Conservation (phyloP, 1,140 invertebrate genomes). For the Aphidius ervi region DNA sequence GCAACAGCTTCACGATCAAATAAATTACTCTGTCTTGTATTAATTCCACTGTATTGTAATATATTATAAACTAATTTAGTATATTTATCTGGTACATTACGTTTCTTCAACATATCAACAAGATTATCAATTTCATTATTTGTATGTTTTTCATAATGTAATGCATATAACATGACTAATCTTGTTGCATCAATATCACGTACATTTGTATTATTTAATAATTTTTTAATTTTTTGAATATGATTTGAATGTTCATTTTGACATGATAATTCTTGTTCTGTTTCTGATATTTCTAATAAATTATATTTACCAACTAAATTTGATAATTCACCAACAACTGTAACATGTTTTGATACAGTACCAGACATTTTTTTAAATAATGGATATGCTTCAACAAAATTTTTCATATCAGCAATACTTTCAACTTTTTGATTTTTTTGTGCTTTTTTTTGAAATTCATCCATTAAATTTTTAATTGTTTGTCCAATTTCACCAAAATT, state of each 20-base stretch:
- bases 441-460: conserved; percentile 94
- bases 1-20: conserved; percentile 84
- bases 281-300: conserved; percentile 89
- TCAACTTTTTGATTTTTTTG: conserved; percentile 96
- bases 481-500: conserved; percentile 99
- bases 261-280: conserved; percentile 94
- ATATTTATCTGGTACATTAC: conserved; percentile 60
- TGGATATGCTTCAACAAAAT: conserved; percentile 97
- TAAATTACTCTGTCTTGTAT: conserved; percentile 74
- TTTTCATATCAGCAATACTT: conserved; percentile 98
- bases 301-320: conserved; percentile 72
- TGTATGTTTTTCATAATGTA: conserved; percentile 86
- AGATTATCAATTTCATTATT: conserved; percentile 79
- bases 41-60: conserved; percentile 77
- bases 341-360: conserved; percentile 96
- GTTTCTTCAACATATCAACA: conserved; percentile 68
- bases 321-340: conserved; percentile 91
- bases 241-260: conserved; percentile 89
- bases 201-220: conserved; percentile 69
- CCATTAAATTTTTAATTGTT: conserved; percentile 95
- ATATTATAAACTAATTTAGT: conserved; percentile 64
- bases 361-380: conserved; percentile 99
- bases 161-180: conserved; percentile 88
- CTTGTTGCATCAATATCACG: conserved; percentile 77
- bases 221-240: conserved; percentile 64